Evolutionary conservation across 2,888 invertebrate species (phyloP), one percentile per base, ranked within the genome.

Genomic region (Acleris cristana): DNA sequence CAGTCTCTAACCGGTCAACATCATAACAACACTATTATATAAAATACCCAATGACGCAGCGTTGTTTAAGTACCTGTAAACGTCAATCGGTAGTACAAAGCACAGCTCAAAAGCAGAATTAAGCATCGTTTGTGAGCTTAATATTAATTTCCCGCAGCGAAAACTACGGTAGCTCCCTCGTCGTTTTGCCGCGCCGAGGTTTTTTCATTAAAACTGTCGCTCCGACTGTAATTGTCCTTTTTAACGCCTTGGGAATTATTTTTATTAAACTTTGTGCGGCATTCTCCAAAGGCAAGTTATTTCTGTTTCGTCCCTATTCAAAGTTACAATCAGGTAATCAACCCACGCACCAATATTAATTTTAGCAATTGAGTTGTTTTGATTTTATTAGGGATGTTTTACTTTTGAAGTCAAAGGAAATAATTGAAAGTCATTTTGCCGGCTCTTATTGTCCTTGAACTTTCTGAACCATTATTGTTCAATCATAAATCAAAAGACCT

Each of bases 201-300:
- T 60, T 65, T 59, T 62, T 61, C 48, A 64, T 61, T 61, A 64
- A 64, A 61, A 61, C 55, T 44, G 65, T 26, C 65, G 60, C 49
- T 54, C 59, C 21, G 21, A 16, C 55, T 45, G 60, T 61, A 66
- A 66, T 56, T 57, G 45, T 66, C 19, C 58, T 56, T 58, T 45
- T 56, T 55, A 61, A 49, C 51, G 30, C 61, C 56, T 52, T 51
- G 60, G 18, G 54, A 55, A 23, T 40, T 54, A 60, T 48, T 55
- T 60, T 30, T 21, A 56, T 40, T 51, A 30, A 60, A 55, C 49
- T 26, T 60, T 21, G 10, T 30, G 14, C 45, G 26, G 34, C 3
- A 45, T 48, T 49, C n/a, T 23, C 19, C 23, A 23, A 30, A 30
- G 40, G 40, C 40, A 26, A 12, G 14, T 14, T 30, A n/a, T 10